Evolutionary conservation across 1,140 invertebrate species (phyloP), one percentile per base, ranked within the genome.

Genomic region (Pissodes strobi): DNA sequence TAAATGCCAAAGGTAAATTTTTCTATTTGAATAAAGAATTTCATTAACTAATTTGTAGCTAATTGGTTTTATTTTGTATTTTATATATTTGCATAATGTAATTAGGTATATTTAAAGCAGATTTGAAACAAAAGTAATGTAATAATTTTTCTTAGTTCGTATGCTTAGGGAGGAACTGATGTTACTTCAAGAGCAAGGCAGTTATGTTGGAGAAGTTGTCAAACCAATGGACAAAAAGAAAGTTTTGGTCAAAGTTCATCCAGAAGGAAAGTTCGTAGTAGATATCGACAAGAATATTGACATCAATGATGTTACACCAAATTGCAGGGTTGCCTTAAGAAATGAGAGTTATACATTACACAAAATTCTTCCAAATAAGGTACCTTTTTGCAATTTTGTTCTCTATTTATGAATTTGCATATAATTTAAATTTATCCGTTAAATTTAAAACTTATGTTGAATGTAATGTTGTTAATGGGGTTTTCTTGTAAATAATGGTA

Each of bases 211-310:
- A 9, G 98, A 99, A 83, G 97, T 99, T 22, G 95, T 99, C 0
- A 99, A 99, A 78, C 95, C 95, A 0, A 99, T 99, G 97, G 97
- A 99, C 77, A 99, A 99, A 79, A 99, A 99, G 80, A 99, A 99
- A 81, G 97, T 99, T 1, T 81, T 99, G 0, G 98, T 99, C 0
- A 99, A 99, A 83, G 96, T 99, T 9, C 98, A 99, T 82, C 98
- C 98, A 1, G 98, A 99, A 83, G 98, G 98, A 53, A 99, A 99
- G 82, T 99, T 99, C 85, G 97, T 99, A 1, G 98, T 99, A 15
- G 98, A 99, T 81, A 83, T 99, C 65, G 98, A 99, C 77, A 99
- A 99, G 77, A 99, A 98, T 76, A 99, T 99, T 69, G 98, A 99
- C 76, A 98, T 99, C 39, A 95, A 94, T 73, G 93, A 97, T 82